Conservation (phyloP, 2,113 vertebrate genomes). For the Percina caprodes region DNA sequence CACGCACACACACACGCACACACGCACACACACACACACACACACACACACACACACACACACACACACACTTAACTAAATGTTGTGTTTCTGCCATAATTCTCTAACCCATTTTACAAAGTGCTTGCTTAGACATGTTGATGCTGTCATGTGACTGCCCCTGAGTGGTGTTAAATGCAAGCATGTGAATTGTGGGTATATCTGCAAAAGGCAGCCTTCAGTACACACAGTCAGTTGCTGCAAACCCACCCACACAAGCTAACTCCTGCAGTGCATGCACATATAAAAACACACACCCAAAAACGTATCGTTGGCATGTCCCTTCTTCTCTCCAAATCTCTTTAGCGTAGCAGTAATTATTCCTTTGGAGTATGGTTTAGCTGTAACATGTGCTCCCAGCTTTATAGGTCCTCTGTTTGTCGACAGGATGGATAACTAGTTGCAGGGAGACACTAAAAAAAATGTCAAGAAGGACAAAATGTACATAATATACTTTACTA, state of each 20-base stretch:
- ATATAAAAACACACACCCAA: slow-evolving; percentile 47
- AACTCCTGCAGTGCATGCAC: slow-evolving; percentile 31
- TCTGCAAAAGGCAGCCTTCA: slow-evolving; percentile 25
- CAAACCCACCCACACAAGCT: slow-evolving; percentile 45
- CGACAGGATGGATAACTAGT: slow-evolving; percentile 27
- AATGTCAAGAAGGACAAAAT: slow-evolving; percentile 23
- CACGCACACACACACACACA: slow-evolving; percentile 15
- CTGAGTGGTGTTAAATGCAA: slow-evolving; percentile 39
- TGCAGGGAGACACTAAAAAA: neutral
- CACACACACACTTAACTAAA: neutral
- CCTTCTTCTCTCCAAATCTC: slow-evolving; percentile 33
- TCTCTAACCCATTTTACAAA: slow-evolving; percentile 34
- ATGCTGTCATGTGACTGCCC: slow-evolving; percentile 24
- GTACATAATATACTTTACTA: neutral
- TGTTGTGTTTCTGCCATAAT: slow-evolving; percentile 18
- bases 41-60: neutral
- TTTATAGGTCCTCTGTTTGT: slow-evolving; percentile 16
- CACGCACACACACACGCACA: slow-evolving; percentile 15
- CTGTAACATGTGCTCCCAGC: slow-evolving; percentile 20
- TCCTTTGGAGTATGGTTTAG: slow-evolving; percentile 22
- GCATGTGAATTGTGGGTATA: slow-evolving; percentile 24
- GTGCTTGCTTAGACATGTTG: slow-evolving; percentile 30
- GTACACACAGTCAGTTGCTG: slow-evolving; percentile 17
- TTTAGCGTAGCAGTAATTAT: slow-evolving; percentile 30
- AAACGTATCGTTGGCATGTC: neutral